Evolutionary conservation across 2,113 vertebrate genomes (phyloP).

Genomic region (Cynoglossus semilaevis): DNA sequence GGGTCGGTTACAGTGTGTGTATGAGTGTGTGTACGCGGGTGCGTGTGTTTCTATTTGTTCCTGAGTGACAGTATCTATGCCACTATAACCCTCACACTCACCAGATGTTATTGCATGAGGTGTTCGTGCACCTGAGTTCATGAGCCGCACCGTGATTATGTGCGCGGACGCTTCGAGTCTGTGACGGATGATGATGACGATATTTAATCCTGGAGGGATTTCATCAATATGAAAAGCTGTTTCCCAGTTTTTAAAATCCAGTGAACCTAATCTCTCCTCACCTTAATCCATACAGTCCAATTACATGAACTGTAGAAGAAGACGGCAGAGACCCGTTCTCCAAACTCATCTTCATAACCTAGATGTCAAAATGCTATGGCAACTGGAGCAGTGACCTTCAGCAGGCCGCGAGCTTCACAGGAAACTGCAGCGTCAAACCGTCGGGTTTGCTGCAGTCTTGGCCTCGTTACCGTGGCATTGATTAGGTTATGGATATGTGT

Average conservation of each 20-base stretch:
- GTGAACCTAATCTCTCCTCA: slow-evolving; percentile 66
- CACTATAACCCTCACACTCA: slow-evolving; percentile 32
- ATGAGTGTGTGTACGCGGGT: slow-evolving; percentile 6
- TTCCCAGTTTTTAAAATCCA: slow-evolving; percentile 77
- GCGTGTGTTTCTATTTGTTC: slow-evolving; percentile 33
- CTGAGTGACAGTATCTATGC: slow-evolving; percentile 40
- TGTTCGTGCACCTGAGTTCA: slow-evolving; percentile 26
- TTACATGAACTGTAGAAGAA: slow-evolving; percentile 59
- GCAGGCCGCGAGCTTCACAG: slow-evolving; percentile 27
- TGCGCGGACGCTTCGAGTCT: slow-evolving; percentile 27
- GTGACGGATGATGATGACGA: slow-evolving; percentile 72
- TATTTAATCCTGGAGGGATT: slow-evolving; percentile 74
- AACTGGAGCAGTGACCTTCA: slow-evolving; percentile 52
- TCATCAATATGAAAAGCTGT: slow-evolving; percentile 73
- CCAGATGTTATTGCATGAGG: slow-evolving; percentile 25
- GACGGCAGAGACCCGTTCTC: slow-evolving; percentile 40
- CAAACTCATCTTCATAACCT: slow-evolving; percentile 35
- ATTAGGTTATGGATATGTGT: slow-evolving; percentile 45
- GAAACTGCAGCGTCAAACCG: slow-evolving; percentile 54
- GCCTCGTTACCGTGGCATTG: slow-evolving; percentile 61
- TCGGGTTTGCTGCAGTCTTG: slow-evolving; percentile 61
- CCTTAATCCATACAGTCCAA: slow-evolving; percentile 62
- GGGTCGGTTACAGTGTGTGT: slow-evolving; percentile 43
- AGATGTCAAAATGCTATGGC: slow-evolving; percentile 26
- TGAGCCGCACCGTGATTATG: slow-evolving; percentile 10